Evolutionary conservation across 2,888 invertebrate species (phyloP), one percentile per base, ranked within the genome.

Genomic region (Pteria penguin): DNA sequence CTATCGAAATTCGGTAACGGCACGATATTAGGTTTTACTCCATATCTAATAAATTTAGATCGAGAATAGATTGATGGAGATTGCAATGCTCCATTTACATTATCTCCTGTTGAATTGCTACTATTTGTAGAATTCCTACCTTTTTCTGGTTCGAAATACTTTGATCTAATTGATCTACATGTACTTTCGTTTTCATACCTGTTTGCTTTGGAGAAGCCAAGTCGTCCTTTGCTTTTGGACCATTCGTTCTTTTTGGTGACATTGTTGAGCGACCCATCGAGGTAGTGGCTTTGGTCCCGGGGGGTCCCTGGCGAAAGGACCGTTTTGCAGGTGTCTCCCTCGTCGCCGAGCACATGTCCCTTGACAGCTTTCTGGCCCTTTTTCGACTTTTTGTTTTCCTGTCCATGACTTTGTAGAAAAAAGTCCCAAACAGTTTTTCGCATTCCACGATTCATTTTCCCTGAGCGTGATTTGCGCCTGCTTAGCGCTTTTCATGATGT

Each of bases 341-440:
- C 4, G n/a, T 29, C 14, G 4, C 36, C 5, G 24, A 26, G 22
- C 33, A 32, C 33, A 58, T 69, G 11, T 58, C 58, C 27, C 29
- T 70, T 4, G 52, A 31, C 52, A 70, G 60, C 29, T 61, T 22
- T 61, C 45, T 61, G n/a, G 61, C 61, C 52, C 54, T 36, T 52
- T 61, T 70, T 18, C 70, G 29, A 33, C 52, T 29, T 24, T 61
- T 70, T 45, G 27, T 54, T 52, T 70, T 70, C 27, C 27, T 33
- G 26, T 70, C 70, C 5, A 70, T 45, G 11, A 70, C 54, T 8
- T n/a, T 52, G 24, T 70, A 61, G 32, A 70, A 70, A 5, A 24
- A n/a, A 11, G n/a, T 58, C 33, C 11, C 60, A 32, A 60, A 60
- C 33, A 5, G 27, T 27, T 27, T 11, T 55, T 11, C 29, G 11